A percentile compares a stretch with the other conserved stretches of the same genome.
Evolutionary conservation across 1,140 invertebrate species (phyloP).

Genomic region (Bombyx mori): DNA sequence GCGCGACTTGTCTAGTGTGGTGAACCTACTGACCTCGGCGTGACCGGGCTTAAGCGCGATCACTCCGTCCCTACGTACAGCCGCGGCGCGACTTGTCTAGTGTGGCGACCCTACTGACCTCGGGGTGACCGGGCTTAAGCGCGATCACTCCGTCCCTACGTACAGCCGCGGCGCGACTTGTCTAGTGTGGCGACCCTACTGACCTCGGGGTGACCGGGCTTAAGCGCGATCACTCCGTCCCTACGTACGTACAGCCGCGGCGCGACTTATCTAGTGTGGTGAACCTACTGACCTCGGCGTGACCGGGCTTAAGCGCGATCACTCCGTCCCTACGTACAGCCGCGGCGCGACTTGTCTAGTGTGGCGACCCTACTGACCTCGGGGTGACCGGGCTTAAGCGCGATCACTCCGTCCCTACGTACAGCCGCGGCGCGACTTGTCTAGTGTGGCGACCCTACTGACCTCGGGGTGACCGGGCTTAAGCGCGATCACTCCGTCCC

Average conservation of each 20-base stretch:
- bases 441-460: not conserved
- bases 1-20: not conserved
- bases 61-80: no score
- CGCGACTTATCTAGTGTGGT: not conserved
- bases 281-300: constrained; percentile 68
- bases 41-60: constrained; percentile 64
- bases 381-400: constrained; percentile 73
- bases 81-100: not conserved
- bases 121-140: constrained; percentile 73
- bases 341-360: not conserved
- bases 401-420: no score
- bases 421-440: no score
- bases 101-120: constrained; percentile 27
- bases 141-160: no score
- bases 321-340: no score
- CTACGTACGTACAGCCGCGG: no score
- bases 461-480: constrained; percentile 75
- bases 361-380: constrained; percentile 31
- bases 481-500: no score
- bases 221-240: no score
- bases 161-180: no score
- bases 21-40: constrained; percentile 64
- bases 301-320: constrained; percentile 56
- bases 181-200: not conserved
- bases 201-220: constrained; percentile 75